phyloP scores from a whole-genome alignment of 2,888 invertebrate genomes.

The Micoletzkya japonica region DNA sequence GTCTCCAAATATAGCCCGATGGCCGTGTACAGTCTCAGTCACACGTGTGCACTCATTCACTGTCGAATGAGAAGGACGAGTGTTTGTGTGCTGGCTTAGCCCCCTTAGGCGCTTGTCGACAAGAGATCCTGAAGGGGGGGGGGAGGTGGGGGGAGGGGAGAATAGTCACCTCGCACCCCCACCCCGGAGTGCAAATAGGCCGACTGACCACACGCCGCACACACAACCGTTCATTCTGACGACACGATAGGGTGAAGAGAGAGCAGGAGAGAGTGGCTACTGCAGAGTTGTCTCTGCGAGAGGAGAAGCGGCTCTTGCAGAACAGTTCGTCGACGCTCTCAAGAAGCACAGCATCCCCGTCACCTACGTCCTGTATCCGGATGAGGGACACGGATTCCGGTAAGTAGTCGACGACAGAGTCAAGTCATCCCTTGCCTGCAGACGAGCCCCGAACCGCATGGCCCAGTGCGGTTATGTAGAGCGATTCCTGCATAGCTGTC shows the following conservation, averaged over 20 bases:
- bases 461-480: conserved; percentile 62
- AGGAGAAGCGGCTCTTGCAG: conserved; percentile 31
- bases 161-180: no score
- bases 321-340: conserved; percentile 59
- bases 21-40: no score
- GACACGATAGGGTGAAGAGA: background rate
- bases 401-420: conserved; percentile 29
- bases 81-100: no score
- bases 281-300: background rate
- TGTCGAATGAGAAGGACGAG: no score
- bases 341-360: conserved; percentile 60
- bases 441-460: conserved; percentile 30
- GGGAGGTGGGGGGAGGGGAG: no score
- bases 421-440: background rate
- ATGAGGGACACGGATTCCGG: conserved; percentile 61
- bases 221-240: background rate
- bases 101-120: no score
- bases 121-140: no score
- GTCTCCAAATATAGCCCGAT: no score
- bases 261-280: background rate
- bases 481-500: conserved; percentile 56
- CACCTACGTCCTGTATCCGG: conserved; percentile 59
- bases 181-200: no score
- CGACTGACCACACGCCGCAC: background rate
- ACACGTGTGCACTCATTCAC: no score